These are phyloP conservation scores for Diplodus puntazzo DNA, from an alignment of 2,797 vertebrate genomes.

Conservation along the genomic window DNA sequence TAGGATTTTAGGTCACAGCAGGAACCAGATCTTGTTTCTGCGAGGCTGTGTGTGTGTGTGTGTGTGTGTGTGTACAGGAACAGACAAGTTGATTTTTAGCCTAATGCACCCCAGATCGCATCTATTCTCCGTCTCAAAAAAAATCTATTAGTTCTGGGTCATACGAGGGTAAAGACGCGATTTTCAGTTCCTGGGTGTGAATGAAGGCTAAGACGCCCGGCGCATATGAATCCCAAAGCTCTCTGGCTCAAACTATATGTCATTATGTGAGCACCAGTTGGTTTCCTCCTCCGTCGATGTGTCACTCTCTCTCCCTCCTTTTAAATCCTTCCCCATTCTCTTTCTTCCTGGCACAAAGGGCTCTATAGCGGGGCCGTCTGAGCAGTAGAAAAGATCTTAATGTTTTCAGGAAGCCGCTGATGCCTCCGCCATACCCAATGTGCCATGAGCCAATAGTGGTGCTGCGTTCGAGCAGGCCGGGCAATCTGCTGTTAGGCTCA, in stretches of 20 bases:
- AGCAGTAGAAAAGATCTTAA: constrained; percentile 66
- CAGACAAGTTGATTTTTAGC: constrained; percentile 59
- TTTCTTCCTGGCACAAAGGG: constrained; percentile 56
- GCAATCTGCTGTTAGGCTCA: constrained; percentile 66
- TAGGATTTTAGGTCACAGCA: constrained; percentile 57
- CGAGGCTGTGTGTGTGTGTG: constrained; percentile 5
- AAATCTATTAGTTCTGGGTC: constrained; percentile 64
- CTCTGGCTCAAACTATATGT: constrained; percentile 28
- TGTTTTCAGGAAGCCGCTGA: constrained; percentile 75
- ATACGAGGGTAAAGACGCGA: constrained; percentile 53
- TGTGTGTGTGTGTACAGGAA: constrained; percentile 29
- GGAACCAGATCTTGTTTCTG: constrained; percentile 43
- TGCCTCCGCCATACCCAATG: constrained; percentile 66
- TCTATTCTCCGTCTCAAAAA: constrained; percentile 38
- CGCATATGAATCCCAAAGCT: constrained; percentile 53
- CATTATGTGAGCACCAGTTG: constrained; percentile 58
- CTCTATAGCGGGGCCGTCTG: constrained; percentile 49
- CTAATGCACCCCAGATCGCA: constrained; percentile 29
- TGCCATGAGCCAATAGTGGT: constrained; percentile 64
- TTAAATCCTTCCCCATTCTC: constrained; percentile 44
- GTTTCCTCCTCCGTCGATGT: constrained; percentile 39
- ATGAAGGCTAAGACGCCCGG: constrained; percentile 31
- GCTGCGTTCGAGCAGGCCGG: constrained; percentile 57
- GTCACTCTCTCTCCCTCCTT: constrained; percentile 50
- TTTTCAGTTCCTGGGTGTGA: constrained; percentile 52